A percentile compares a stretch with the other conserved stretches of the same genome.
Conservation (phyloP, 2,113 vertebrate genomes). For the Tetraodon nigroviridis region DNA sequence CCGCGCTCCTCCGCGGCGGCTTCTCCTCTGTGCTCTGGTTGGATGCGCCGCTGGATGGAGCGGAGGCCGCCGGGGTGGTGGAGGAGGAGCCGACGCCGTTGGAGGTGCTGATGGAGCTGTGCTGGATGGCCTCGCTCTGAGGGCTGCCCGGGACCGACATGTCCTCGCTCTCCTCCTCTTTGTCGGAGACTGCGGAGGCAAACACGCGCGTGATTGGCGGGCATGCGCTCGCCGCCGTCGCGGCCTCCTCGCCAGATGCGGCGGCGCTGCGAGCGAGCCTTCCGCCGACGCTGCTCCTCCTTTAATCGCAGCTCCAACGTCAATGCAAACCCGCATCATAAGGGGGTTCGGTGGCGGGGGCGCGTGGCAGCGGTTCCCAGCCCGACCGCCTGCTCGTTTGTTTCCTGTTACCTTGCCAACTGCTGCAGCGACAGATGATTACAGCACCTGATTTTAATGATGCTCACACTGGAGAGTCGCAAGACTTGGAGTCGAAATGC, state of each 20-base stretch:
- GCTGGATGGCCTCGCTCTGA: slow-evolving; percentile 92
- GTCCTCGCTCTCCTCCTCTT: slow-evolving; percentile 94
- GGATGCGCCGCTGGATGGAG: slow-evolving; percentile 77
- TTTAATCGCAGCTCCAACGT: slow-evolving; percentile 80
- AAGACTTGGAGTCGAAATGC: slow-evolving; percentile 83
- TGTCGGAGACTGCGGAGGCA: slow-evolving; percentile 79
- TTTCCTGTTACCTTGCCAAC: slow-evolving; percentile 78
- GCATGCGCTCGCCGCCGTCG: not conserved
- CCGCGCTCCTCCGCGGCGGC: slow-evolving; percentile 74
- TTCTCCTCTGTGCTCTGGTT: slow-evolving; percentile 89
- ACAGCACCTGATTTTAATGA: slow-evolving; percentile 82
- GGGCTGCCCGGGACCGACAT: slow-evolving; percentile 92
- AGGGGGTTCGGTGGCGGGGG: slow-evolving; percentile 72
- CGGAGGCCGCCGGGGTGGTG: slow-evolving; percentile 75
- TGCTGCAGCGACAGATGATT: slow-evolving; percentile 78
- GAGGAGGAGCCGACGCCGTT: slow-evolving; percentile 91
- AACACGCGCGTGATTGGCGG: not conserved
- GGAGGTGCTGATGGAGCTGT: slow-evolving; percentile 97
- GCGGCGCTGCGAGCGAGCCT: slow-evolving; percentile 44
- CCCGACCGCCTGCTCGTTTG: slow-evolving; percentile 76
- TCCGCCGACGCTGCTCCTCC: slow-evolving; percentile 65
- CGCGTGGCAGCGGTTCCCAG: slow-evolving; percentile 68
- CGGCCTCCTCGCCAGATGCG: slow-evolving; percentile 46
- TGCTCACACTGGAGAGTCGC: slow-evolving; percentile 76
- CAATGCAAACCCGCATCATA: slow-evolving; percentile 80